Evolutionary conservation across 2,113 vertebrate genomes (phyloP).

Genomic region (Xiphias gladius): DNA sequence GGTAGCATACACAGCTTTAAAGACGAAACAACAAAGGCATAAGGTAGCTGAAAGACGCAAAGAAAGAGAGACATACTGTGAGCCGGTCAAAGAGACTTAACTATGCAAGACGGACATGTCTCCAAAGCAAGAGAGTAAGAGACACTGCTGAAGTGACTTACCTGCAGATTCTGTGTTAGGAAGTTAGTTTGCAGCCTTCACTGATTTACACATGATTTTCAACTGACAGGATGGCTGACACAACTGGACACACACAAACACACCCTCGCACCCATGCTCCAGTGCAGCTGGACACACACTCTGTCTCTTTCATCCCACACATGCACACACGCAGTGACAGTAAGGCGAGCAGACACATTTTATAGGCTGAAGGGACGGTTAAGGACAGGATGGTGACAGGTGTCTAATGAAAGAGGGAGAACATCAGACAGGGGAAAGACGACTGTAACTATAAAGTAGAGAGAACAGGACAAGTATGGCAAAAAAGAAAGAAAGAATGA

Average conservation of each 20-base stretch:
- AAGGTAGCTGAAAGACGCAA: background rate
- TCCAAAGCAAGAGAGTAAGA: background rate
- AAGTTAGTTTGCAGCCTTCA: constrained; percentile 52
- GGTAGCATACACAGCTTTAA: background rate
- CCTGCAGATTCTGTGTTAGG: constrained; percentile 25
- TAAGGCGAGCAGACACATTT: constrained; percentile 43
- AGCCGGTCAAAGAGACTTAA: constrained; percentile 4
- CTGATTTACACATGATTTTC: constrained; percentile 29
- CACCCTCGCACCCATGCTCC: constrained; percentile 3
- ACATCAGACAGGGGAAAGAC: background rate
- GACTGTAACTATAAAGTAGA: constrained; percentile 3
- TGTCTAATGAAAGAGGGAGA: constrained; percentile 37
- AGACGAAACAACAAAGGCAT: background rate
- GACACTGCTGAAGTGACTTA: constrained; percentile 36
- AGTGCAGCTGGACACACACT: constrained; percentile 13
- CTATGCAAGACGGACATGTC: constrained; percentile 22
- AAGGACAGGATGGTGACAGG: constrained; percentile 58
- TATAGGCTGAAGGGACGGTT: constrained; percentile 29
- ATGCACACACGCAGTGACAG: constrained; percentile 40
- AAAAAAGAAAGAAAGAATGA: constrained; percentile 14
- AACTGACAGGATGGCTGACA: constrained; percentile 61
- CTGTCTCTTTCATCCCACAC: constrained; percentile 35
- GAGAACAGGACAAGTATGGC: background rate
- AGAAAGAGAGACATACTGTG: background rate
- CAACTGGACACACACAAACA: constrained; percentile 35